Evolutionary conservation across 2,888 invertebrate species (phyloP).

Genomic region (Spilosoma lubricipeda): DNA sequence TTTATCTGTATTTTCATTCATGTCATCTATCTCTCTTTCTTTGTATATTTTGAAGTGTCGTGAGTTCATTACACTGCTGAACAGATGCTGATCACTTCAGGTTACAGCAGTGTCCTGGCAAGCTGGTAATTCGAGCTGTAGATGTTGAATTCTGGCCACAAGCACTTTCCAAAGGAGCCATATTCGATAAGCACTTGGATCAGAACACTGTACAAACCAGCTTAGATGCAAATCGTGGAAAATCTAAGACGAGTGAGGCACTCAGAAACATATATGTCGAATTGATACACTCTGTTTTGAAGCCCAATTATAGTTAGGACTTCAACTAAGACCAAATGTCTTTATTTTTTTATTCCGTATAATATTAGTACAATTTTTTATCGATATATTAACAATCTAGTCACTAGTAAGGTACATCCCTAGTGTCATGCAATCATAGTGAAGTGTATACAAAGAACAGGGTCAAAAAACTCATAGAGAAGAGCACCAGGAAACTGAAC

Average conservation of each 20-base stretch:
- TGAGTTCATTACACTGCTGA: background rate
- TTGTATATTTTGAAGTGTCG: background rate
- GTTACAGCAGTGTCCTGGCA: too few relatives aligned
- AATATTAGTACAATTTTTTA: background rate
- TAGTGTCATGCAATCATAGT: conserved; percentile 37
- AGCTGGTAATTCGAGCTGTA: too few relatives aligned
- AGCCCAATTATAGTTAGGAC: background rate
- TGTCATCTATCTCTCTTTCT: background rate
- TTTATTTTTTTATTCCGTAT: background rate
- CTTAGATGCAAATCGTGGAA: background rate
- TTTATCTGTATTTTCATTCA: background rate
- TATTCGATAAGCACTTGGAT: too few relatives aligned
- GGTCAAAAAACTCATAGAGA: conserved; percentile 58
- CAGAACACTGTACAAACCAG: too few relatives aligned
- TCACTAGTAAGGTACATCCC: conserved; percentile 23
- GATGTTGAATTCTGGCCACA: too few relatives aligned
- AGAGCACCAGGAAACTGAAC: conserved; percentile 51
- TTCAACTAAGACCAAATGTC: too few relatives aligned
- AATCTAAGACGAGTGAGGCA: background rate
- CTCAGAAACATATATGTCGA: background rate
- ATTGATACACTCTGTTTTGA: background rate
- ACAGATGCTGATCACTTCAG: too few relatives aligned
- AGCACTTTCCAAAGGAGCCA: background rate
- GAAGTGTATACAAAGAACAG: conserved; percentile 13
- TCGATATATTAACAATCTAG: background rate